Evolutionary conservation across 2,113 vertebrate genomes (phyloP).

Genomic region (Apodemus speciosus): DNA sequence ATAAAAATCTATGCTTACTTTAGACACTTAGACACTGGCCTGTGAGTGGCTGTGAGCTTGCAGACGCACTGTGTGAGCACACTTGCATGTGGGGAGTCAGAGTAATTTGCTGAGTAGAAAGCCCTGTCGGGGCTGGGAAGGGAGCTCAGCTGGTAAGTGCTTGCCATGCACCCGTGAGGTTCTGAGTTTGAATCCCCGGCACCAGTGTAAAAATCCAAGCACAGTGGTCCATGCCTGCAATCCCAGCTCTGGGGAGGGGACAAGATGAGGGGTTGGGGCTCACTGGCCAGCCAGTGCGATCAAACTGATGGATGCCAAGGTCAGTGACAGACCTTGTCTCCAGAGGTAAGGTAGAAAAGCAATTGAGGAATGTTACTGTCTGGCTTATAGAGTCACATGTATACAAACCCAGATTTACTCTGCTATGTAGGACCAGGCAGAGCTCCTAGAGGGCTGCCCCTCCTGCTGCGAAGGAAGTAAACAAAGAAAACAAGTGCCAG

Average conservation of each 20-base stretch:
- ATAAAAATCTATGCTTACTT: neutral
- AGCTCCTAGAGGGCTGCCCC: neutral
- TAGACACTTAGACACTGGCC: neutral
- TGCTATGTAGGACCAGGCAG: neutral
- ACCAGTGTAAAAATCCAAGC: too few relatives aligned
- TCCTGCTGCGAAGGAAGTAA: conserved; percentile 3
- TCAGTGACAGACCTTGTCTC: neutral
- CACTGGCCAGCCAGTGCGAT: neutral
- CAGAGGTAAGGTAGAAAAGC: neutral
- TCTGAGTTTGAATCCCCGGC: neutral
- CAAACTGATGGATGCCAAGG: neutral
- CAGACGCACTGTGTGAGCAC: neutral
- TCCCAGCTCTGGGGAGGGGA: neutral
- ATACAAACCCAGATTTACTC: neutral
- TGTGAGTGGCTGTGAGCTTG: neutral
- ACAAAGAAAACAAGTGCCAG: conserved; percentile 15
- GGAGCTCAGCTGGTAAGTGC: too few relatives aligned
- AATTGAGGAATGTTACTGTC: neutral
- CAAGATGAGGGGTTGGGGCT: neutral
- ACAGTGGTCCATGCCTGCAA: neutral
- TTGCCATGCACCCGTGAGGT: neutral
- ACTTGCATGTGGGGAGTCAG: neutral
- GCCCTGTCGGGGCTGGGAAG: too few relatives aligned
- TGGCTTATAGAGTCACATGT: neutral
- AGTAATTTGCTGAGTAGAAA: neutral